Percentiles rank a stretch among this genome's conserved stretches.
phyloP scores from a whole-genome alignment of 2,113 vertebrate genomes.

The Todiramphus saurophagus region DNA sequence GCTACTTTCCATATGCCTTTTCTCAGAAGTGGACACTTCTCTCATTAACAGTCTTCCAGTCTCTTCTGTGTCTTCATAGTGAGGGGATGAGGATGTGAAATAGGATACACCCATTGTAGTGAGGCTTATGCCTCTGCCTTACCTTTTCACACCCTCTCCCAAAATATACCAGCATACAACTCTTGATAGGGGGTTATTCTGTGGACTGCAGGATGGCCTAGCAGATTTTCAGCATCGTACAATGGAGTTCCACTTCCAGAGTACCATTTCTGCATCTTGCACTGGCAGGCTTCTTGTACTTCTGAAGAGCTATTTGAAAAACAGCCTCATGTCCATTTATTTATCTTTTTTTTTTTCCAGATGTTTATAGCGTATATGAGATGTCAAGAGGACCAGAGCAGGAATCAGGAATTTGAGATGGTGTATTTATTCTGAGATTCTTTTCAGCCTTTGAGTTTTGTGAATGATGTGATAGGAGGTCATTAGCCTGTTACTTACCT shows the following conservation, averaged over 20 bases:
- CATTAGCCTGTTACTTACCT: neutral
- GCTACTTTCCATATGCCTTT: neutral
- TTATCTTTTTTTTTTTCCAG: neutral
- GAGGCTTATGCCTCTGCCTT: neutral
- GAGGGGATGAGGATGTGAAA: neutral
- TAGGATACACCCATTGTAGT: neutral
- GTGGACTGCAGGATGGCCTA: neutral
- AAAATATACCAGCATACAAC: rapidly evolving
- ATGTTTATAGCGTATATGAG: neutral
- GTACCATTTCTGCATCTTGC: neutral
- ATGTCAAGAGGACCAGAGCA: neutral
- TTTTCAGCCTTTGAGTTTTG: neutral
- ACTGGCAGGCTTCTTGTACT: neutral
- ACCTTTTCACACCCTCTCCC: neutral
- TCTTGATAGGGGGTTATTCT: neutral
- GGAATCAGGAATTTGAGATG: neutral
- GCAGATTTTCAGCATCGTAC: neutral
- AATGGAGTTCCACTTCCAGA: neutral
- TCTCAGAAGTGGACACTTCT: neutral
- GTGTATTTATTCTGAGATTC: neutral
- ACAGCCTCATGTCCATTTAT: neutral
- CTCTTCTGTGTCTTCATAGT: neutral
- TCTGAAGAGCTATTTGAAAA: neutral
- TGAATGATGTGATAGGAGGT: neutral
- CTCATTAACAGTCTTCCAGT: neutral